A percentile compares a stretch with the other conserved stretches of the same genome.
Evolutionary conservation across 2,797 vertebrate genomes (phyloP).

Genomic region (Microctenopoma steveboyesi): DNA sequence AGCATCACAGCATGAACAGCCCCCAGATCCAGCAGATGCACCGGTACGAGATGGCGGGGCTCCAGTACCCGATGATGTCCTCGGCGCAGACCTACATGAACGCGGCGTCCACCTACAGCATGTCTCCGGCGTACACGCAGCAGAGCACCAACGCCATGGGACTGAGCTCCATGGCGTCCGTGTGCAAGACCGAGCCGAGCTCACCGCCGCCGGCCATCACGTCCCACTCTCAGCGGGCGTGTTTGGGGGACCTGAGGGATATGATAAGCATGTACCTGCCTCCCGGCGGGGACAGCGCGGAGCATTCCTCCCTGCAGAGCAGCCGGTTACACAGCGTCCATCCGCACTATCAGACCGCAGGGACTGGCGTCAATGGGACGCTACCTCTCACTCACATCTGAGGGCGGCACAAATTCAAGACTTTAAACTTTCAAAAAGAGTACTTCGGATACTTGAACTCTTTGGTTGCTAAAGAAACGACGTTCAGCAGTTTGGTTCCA

Average conservation of each 20-base stretch:
- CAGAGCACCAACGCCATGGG: constrained; percentile 91
- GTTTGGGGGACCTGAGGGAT: constrained; percentile 97
- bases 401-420: constrained; percentile 64
- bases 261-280: constrained; percentile 99
- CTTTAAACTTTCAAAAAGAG: constrained; percentile 62
- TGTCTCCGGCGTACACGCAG: constrained; percentile 91
- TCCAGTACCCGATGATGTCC: constrained; percentile 99
- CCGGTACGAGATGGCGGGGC: constrained; percentile 96
- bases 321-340: constrained; percentile 96
- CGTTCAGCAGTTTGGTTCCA: constrained; percentile 67
- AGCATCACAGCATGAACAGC: constrained; percentile 95
- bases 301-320: constrained; percentile 90
- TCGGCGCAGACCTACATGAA: constrained; percentile 98
- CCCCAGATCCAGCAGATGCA: constrained; percentile 97
- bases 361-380: constrained; percentile 94
- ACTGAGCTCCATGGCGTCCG: constrained; percentile 92
- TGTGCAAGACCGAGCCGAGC: constrained; percentile 97
- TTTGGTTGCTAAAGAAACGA: constrained; percentile 76
- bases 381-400: constrained; percentile 98
- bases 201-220: constrained; percentile 94
- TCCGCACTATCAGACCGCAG: constrained; percentile 96
- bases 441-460: constrained; percentile 89
- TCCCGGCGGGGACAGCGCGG: constrained; percentile 93
- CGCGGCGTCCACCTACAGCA: constrained; percentile 93
- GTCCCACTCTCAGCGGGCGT: constrained; percentile 96